These are phyloP conservation scores for Pachyuromys duprasi DNA, from an alignment of 2,797 vertebrate species.

Conservation along the genomic window DNA sequence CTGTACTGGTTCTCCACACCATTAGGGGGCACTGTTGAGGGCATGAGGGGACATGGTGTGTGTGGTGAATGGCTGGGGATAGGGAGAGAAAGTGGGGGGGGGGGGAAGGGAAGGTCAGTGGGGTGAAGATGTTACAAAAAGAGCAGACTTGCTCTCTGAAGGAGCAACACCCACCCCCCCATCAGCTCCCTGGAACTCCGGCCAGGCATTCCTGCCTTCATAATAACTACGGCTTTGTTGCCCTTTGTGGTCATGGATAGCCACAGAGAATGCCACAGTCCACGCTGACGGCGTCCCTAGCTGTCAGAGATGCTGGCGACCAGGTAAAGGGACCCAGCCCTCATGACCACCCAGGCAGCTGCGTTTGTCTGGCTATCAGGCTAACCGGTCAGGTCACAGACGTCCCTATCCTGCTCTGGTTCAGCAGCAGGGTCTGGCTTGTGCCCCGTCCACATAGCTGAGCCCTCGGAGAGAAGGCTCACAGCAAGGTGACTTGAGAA, in stretches of 20 bases:
- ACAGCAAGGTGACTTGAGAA: neutral
- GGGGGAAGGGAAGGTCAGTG: too few species aligned
- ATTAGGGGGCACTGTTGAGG: neutral
- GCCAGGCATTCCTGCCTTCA: neutral
- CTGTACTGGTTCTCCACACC: neutral
- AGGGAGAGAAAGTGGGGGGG: fast-evolving
- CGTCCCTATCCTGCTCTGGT: neutral
- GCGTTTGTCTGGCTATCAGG: too few species aligned
- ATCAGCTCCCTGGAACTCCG: neutral
- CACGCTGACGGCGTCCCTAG: neutral
- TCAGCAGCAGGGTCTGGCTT: neutral
- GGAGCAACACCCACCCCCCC: neutral
- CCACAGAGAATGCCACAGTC: neutral
- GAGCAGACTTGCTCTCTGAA: neutral
- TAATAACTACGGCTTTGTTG: neutral
- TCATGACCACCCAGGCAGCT: too few species aligned
- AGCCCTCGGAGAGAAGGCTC: neutral
- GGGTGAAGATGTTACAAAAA: too few species aligned
- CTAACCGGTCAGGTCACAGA: too few species aligned
- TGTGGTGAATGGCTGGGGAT: neutral
- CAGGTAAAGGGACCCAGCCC: neutral
- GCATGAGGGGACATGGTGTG: neutral
- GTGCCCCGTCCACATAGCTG: neutral
- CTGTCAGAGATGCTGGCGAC: too few species aligned
- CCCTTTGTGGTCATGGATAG: neutral